These are phyloP conservation scores for Centropus unirufus DNA, from an alignment of 2,113 vertebrate species.

Conservation along the genomic window DNA sequence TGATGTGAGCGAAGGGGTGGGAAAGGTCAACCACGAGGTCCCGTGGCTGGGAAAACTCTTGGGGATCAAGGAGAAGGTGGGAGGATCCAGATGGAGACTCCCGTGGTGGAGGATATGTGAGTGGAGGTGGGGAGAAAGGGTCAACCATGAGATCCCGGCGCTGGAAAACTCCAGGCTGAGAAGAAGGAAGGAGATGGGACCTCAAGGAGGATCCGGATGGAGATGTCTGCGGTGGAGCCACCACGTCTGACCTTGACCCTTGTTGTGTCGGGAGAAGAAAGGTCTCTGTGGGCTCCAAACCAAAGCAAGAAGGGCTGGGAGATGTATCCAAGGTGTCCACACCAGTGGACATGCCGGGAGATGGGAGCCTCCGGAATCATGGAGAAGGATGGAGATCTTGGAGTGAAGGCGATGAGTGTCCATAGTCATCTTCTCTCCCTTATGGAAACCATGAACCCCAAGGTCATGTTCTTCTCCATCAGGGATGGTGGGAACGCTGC, in stretches of 20 bases:
- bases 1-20: neutral
- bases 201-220: too few relatives aligned
- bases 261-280: neutral
- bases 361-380: too few relatives aligned
- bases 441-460: neutral
- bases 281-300: neutral
- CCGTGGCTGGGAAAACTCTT: too few relatives aligned
- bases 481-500: too few relatives aligned
- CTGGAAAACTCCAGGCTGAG: neutral
- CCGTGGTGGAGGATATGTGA: neutral
- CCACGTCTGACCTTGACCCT: neutral
- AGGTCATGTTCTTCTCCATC: neutral
- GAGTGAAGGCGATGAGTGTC: neutral
- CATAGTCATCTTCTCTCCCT: fast-evolving
- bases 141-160: neutral
- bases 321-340: fast-evolving
- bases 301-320: neutral
- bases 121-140: too few relatives aligned
- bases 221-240: neutral
- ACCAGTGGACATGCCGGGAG: fast-evolving
- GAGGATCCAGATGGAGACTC: too few relatives aligned
- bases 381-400: neutral
- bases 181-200: too few relatives aligned
- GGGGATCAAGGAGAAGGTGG: too few relatives aligned
- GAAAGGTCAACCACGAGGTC: too few relatives aligned